Base-by-base conservation (phyloP, 64 coral and sea anemone species). In the Hydrozoanthus tunicans region DNA sequence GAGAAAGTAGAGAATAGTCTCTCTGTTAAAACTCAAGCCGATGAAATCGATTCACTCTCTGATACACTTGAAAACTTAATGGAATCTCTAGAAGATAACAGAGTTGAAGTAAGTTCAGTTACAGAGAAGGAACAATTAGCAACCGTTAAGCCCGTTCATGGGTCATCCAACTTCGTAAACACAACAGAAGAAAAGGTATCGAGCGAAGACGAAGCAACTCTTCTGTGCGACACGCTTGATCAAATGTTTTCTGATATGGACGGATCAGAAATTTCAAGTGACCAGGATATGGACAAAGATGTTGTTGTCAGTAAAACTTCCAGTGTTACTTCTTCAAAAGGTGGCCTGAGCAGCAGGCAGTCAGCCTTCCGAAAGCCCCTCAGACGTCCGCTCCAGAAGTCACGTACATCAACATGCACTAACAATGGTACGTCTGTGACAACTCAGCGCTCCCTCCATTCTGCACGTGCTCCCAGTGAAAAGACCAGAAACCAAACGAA, bases 331-430 rank as follows among this genome's bases (percentile, higher is more conserved):
- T 51, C 53, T 3, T 26, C 54, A 14, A 73, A 59, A 43, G 56
- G 56, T 17, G 69, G 84, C 24, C 70, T 88, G 6, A 59, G 20
- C 24, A 75, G 56, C 69, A 70, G 84, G 24, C 84, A 88, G 13
- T 88, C 84, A 6, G 84, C 84, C 53, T 88, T 88, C 56, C 69
- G 84, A 73, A 88, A 88, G 56, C 84, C 84, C 9, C 23, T 88
- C 12, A 26, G 84, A 7, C 84, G 84, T 14, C 20, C 14, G 73
- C 12, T 26, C 53, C 84, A 60, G 61, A 88, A 88, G 56, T 56
- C 55, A 13, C 69, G 84, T 58, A 12, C 56, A 88, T 25, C 84
- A 23, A 59, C 55, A 1, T 56, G 59, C 24, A 59, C 68, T 4
- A 23, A 5, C 26, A 56, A 74, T 10, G 43, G 55, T 62, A 6